Conservation (phyloP, 2,797 vertebrate species). For the Acanthopagrus latus region DNA sequence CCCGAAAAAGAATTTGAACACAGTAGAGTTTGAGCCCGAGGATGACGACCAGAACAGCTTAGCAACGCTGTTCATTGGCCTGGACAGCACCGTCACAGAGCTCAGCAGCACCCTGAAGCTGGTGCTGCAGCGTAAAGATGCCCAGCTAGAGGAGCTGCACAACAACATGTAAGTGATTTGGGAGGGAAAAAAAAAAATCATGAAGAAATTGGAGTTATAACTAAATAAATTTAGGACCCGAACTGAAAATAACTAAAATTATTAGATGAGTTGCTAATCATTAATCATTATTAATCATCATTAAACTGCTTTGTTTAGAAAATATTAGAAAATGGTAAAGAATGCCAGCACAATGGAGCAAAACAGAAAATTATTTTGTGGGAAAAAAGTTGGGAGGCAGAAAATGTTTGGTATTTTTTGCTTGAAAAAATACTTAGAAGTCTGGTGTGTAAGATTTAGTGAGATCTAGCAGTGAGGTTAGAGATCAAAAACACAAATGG, state of each 20-base stretch:
- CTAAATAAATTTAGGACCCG: not conserved
- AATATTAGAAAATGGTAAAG: too few relatives aligned
- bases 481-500: too few relatives aligned
- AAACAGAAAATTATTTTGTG: too few relatives aligned
- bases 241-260: not conserved
- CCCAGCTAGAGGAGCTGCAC: conserved; percentile 69
- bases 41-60: conserved; percentile 58
- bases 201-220: not conserved
- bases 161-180: conserved; percentile 74
- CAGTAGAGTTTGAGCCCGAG: conserved; percentile 25
- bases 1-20: conserved; percentile 42
- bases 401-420: not conserved
- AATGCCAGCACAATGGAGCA: too few relatives aligned
- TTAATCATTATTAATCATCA: too few relatives aligned
- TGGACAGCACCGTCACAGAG: conserved; percentile 75
- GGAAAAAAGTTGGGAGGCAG: too few relatives aligned
- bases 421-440: not conserved
- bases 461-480: too few relatives aligned
- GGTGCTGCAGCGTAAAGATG: conserved; percentile 67
- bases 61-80: conserved; percentile 67
- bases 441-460: too few relatives aligned
- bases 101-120: conserved; percentile 65
- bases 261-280: too few relatives aligned
- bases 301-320: not conserved
- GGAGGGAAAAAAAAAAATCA: not conserved